These are phyloP conservation scores for Tetraodon nigroviridis DNA, from an alignment of 2,113 vertebrate genomes.

Conservation along the genomic window DNA sequence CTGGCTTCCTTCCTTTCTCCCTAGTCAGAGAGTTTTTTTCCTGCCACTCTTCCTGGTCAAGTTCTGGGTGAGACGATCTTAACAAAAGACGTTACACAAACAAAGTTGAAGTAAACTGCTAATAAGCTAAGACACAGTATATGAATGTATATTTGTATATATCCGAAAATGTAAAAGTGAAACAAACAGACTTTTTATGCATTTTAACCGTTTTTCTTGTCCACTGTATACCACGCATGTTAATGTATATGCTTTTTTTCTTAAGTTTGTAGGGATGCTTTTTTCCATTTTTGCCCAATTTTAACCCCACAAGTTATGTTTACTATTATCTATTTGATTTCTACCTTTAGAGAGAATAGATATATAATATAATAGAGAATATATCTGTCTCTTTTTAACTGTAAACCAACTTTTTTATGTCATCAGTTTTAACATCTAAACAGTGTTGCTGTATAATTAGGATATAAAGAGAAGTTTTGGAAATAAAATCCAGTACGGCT, in stretches of 20 bases:
- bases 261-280: too few species aligned
- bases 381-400: neutral
- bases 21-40: too few species aligned
- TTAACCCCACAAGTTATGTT: too few species aligned
- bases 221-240: neutral
- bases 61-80: neutral
- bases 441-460: slow-evolving; percentile 13
- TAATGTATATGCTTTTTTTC: neutral
- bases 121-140: neutral
- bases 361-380: neutral
- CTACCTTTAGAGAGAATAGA: too few species aligned
- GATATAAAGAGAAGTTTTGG: slow-evolving; percentile 15
- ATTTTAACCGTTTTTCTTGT: too few species aligned
- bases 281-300: too few species aligned
- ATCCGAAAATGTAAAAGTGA: neutral
- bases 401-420: neutral
- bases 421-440: slow-evolving; percentile 19
- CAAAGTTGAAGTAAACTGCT: neutral
- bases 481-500: slow-evolving; percentile 59
- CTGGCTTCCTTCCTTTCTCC: neutral
- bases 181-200: too few species aligned
- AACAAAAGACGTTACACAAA: too few species aligned
- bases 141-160: neutral
- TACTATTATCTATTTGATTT: neutral
- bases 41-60: neutral